Base-by-base conservation (phyloP, 2,888 invertebrate genomes). In the Drosophila paracracens region DNA sequence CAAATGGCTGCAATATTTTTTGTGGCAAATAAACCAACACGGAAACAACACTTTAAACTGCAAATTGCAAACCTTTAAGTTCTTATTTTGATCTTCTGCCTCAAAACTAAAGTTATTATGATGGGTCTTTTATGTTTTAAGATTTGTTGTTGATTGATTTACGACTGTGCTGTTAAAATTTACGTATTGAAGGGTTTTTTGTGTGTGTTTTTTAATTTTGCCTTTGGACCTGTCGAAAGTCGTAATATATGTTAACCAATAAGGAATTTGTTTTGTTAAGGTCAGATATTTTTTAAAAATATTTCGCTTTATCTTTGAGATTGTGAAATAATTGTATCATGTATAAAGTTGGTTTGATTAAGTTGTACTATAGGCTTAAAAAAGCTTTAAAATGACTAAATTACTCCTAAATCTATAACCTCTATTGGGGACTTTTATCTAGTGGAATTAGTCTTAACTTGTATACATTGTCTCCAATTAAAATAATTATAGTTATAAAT, bases 1-100 rank as follows among this genome's bases (percentile, higher is more conserved):
- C 29, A 67, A 74, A 64, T 70, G 61, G 51, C 64, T 38, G 66
- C 52, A 79, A 72, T 68, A 72, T 72, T 69, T 78, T 59, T 59
- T 56, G 6, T 6, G 5, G 36, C 36, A 59, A 65, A 61, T 72
- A 67, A 70, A 27, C 51, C 46, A 67, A 77, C 67, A 70, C 75
- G 70, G 82, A 77, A 80, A 61, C 76, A 64, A 38, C 33, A 62
- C 56, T 48, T 76, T 48, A 64, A 79, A 11, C 61, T 48, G 53
- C 25, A 46, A 58, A 58, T 38, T 58, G 43, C 43, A 46, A 25
- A 31, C 62, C 70, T 59, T 66, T 48, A 51, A 40, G 25, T 54
- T 29, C 31, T 43, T 52, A 13, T 51, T 29, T 54, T 16, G 43
- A 35, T 40, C 67, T 62, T 59, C 60, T 48, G n/a, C 25, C 8